Percentiles rank a stretch among this genome's conserved stretches.
Evolutionary conservation across 2,888 invertebrate species (phyloP).

Genomic region (Dryobota labecula): DNA sequence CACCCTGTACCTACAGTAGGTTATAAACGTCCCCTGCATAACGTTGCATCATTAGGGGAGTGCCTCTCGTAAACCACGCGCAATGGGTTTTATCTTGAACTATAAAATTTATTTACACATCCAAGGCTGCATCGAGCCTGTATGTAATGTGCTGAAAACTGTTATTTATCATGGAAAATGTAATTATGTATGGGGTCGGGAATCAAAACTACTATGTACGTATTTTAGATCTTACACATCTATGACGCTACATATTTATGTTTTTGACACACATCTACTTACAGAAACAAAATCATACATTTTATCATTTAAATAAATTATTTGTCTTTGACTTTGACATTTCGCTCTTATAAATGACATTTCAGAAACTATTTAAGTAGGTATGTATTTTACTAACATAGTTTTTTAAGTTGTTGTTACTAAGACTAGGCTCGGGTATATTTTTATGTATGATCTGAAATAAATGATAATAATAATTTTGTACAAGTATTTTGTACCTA

Average conservation of each 20-base stretch:
- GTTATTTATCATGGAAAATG: constrained; percentile 57
- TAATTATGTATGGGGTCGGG: constrained; percentile 14
- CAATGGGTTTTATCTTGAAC: constrained; percentile 88
- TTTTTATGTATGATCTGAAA: too few relatives aligned
- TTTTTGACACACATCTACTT: not conserved
- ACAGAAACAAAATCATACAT: too few relatives aligned
- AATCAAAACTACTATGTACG: not conserved
- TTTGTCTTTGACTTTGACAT: not conserved
- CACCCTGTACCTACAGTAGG: constrained; percentile 37
- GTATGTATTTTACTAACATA: too few relatives aligned
- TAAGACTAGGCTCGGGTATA: too few relatives aligned
- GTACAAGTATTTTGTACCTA: not conserved
- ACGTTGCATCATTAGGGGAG: constrained; percentile 86
- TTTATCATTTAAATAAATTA: not conserved
- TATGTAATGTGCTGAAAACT: constrained; percentile 73
- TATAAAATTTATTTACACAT: constrained; percentile 88
- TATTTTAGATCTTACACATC: not conserved
- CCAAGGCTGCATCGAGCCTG: constrained; percentile 74
- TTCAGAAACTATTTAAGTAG: not conserved
- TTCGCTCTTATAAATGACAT: not conserved
- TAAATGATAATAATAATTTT: too few relatives aligned
- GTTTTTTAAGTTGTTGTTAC: too few relatives aligned
- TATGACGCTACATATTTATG: not conserved
- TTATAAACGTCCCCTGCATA: constrained; percentile 75
- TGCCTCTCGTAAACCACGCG: constrained; percentile 85